Evolutionary conservation across 1,140 invertebrate species (phyloP), one percentile per base, ranked within the genome.

Genomic region (Hesperophylax magnus): DNA sequence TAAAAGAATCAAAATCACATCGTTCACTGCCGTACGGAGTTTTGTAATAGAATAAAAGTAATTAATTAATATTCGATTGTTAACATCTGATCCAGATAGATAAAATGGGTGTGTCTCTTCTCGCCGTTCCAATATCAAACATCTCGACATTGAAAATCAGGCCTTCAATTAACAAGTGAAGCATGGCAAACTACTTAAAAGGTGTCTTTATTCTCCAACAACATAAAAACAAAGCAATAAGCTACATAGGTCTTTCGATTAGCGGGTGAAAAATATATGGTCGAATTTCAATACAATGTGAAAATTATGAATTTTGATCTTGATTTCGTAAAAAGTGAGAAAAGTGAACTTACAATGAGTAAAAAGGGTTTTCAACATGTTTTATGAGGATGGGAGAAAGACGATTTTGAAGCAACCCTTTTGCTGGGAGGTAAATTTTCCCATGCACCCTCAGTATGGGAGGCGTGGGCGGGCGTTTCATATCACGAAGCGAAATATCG

Each of bases 1-100:
- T 14, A 14, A 47, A 47, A 14, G 1, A 47, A 11, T 47, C 11
- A 14, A 47, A 47, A 47, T 9, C 39, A 47, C 9, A 14, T 47
- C 39, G 39, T 47, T 11, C 39, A 14, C 11, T 14, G 39, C 39
- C 39, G 11, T 47, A 9, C 8, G 0, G 8, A 47, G 39, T 58
- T 58, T 58, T 18, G 11, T 18, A 58, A 18, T 58, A 20, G 20
- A 58, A 58, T 4, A 14, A 1, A 22, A 22, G 3, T 61, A 22
- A 22, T 24, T 8, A 61, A 22, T 22, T 9, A 58, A 58, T 61
- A 24, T 34, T 71, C 18, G 39, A 52, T 71, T 71, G 67, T 20
- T 71, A 52, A 71, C 67, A 71, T 71, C 67, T 71, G 67, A 52
- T 71, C 34, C 17, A 71, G 67, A 71, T 71, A 71, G 39, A 71